Percentiles rank a stretch among this genome's conserved stretches.
phyloP scores from a whole-genome alignment of 2,888 invertebrate genomes.

The Anthoptus insignis region DNA sequence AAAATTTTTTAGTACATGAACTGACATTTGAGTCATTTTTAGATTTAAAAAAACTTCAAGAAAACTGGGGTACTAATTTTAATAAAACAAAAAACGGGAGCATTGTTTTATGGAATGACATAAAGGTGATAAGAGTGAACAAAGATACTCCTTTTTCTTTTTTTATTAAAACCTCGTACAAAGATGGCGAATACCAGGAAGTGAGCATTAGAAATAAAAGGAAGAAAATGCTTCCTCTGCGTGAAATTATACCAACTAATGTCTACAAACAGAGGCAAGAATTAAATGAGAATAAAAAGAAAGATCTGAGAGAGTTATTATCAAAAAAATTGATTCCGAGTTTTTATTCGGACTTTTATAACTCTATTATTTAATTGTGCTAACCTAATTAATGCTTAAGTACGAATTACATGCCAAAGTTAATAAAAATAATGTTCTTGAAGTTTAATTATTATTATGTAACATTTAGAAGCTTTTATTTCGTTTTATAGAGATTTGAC shows the following conservation, averaged over 20 bases:
- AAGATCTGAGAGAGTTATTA: background rate
- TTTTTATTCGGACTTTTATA: background rate
- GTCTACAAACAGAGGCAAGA: background rate
- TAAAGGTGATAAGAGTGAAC: background rate
- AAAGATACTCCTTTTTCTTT: background rate
- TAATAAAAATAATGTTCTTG: no score
- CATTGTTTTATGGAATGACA: background rate
- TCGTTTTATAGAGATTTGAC: no score
- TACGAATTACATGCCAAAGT: no score
- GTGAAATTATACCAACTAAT: background rate
- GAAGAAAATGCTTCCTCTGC: slow-evolving; percentile 2
- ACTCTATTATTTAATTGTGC: background rate
- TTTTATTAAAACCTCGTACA: background rate
- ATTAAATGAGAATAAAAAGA: background rate
- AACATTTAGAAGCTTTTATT: no score
- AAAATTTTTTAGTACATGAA: background rate
- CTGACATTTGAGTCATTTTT: slow-evolving; percentile 23
- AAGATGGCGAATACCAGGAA: background rate
- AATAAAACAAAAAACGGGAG: slow-evolving; percentile 20
- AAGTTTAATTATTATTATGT: no score
- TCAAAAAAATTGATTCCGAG: background rate
- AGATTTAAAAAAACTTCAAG: slow-evolving; percentile 30
- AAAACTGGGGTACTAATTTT: slow-evolving; percentile 29
- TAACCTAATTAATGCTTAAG: no score
- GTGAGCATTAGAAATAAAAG: background rate